A percentile compares a stretch with the other conserved stretches of the same genome.
These are phyloP conservation scores for Drosophila busckii DNA, from an alignment of 1,140 invertebrate genomes.

Conservation along the genomic window DNA sequence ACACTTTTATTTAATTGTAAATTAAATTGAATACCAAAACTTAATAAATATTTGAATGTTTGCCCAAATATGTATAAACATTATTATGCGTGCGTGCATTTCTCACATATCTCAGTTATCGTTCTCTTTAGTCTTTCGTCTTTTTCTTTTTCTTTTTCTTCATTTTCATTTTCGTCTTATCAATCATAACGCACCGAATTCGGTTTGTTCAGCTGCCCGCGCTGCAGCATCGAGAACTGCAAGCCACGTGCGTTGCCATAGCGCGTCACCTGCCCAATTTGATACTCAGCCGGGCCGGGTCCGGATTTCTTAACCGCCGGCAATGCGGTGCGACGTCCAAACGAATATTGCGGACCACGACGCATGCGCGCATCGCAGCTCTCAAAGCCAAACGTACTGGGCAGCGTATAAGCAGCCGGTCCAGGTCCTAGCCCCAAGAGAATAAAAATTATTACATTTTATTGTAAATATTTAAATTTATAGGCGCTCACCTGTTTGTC, in stretches of 20 bases:
- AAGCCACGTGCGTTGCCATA: conserved; percentile 19
- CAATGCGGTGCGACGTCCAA: conserved; percentile 10
- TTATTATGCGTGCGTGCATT: no score
- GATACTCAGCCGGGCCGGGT: conserved; percentile 27
- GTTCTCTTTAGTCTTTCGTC: not conserved
- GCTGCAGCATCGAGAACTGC: conserved; percentile 15
- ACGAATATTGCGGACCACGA: conserved; percentile 22
- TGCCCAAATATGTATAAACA: no score
- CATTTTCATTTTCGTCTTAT: not conserved
- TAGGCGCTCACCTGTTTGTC: conserved; percentile 2
- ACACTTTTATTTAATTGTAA: no score
- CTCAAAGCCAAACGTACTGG: conserved; percentile 19
- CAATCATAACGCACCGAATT: conserved; percentile 11
- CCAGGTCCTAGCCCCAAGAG: conserved; percentile 33
- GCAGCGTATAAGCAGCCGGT: conserved; percentile 21
- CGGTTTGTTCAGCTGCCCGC: conserved; percentile 13
- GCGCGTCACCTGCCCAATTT: conserved; percentile 22
- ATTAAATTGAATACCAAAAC: no score
- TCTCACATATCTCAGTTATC: no score
- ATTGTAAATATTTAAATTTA: not conserved
- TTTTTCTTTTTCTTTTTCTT: not conserved
- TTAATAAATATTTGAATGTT: no score
- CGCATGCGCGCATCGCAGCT: conserved; percentile 17
- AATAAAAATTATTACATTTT: not conserved
- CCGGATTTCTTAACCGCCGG: conserved; percentile 11